Base-by-base conservation (phyloP, 2,113 vertebrate species). In the Trichomycterus rosablanca region DNA sequence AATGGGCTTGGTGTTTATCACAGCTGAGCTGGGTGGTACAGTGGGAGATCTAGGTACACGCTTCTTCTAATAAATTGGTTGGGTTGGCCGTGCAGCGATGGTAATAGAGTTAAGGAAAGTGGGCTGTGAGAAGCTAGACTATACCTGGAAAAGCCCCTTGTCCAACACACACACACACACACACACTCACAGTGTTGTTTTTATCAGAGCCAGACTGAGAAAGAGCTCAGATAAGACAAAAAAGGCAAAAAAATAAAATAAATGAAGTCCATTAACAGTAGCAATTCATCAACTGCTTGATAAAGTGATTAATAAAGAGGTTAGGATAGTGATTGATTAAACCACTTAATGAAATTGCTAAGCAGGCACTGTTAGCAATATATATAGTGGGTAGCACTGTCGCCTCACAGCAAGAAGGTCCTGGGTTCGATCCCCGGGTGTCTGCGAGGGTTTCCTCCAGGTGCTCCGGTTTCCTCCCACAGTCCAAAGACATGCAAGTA, bases 221-320 rank as follows among this genome's bases (percentile, higher is more conserved):
- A 89, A 91, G 87, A 83, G 89, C 86, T 86, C 88, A 88, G 87
- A 89, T 93, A 94, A 95, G 92, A 95, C 92, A 88, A 91, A 92
- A 91, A 92, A 90, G 87, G 90, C 86, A 92, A 90, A 40, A 94
- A 94, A 97, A 95, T 92, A 94, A 92, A 98, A 97, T 96, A 95
- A 96, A 97, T 97, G 94, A 93, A 92, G 90, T 94, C 94, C 91
- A 97, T 97, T 97, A 96, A 91, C 92, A 90, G 88, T 85, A 89
- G 92, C 91, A 96, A 96, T 96, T 93, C 92, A 95, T 97, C 93
- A 95, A 92, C 90, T 90, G 88, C 92, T 95, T 97, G 94, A 97
- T 97, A 93, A 93, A 95, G 92, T 96, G 94, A 97, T 97, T 94
- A 95, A 96, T 95, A 95, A 92, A 93, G 91, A 92, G 88, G 79